These are phyloP conservation scores for Mactromeris polynyma DNA, from an alignment of 2,888 invertebrate species.

Conservation along the genomic window DNA sequence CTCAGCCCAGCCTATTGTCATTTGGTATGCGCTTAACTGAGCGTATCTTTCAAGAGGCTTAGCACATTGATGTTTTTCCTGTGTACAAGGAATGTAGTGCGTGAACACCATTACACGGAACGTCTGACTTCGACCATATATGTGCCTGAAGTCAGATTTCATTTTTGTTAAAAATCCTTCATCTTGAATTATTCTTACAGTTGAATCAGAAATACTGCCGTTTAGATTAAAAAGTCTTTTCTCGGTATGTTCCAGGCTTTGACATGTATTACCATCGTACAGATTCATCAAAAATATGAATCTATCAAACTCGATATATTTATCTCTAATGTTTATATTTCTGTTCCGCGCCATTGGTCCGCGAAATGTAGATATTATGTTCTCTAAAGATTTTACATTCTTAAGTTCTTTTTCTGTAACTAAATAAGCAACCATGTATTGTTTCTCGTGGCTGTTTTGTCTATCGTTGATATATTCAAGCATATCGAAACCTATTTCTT, in stretches of 20 bases:
- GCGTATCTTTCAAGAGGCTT: neutral
- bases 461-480: neutral
- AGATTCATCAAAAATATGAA: slow-evolving; percentile 3
- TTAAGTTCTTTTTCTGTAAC: neutral
- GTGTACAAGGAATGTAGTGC: neutral
- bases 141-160: neutral
- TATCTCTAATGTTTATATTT: neutral
- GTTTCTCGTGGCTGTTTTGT: neutral
- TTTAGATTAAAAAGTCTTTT: neutral
- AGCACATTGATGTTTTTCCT: neutral
- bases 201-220: neutral
- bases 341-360: neutral
- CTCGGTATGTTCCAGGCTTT: neutral
- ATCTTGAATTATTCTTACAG: too few relatives aligned
- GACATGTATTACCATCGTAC: neutral
- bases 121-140: neutral
- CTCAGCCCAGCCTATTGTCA: neutral
- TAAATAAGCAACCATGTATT: slow-evolving; percentile 1
- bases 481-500: neutral
- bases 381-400: neutral
- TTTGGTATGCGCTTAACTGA: neutral
- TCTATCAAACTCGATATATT: neutral
- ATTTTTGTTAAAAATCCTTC: neutral
- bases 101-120: neutral
- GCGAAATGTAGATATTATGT: neutral